phyloP scores from a whole-genome alignment of 2,113 vertebrate species.

The Amphiprion percula region DNA sequence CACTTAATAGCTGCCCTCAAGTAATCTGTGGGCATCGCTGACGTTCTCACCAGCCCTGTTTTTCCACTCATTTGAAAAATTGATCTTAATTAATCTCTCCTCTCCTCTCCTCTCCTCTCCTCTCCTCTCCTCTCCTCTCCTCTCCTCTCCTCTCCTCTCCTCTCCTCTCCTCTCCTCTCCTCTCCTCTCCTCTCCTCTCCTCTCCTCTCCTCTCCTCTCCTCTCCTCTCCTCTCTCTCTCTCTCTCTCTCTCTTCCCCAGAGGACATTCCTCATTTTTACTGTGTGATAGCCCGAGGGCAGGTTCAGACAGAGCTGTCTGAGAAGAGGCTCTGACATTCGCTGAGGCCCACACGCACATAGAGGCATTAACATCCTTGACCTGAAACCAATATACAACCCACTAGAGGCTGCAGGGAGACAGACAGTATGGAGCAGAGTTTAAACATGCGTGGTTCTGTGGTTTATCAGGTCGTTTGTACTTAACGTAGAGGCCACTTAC shows the following conservation, averaged over 20 bases:
- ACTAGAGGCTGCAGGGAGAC: slow-evolving; percentile 6
- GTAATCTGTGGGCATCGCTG: slow-evolving; percentile 36
- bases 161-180: slow-evolving; percentile 14
- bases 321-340: slow-evolving; percentile 46
- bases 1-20: slow-evolving; percentile 41
- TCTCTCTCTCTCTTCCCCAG: neutral
- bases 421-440: slow-evolving; percentile 6
- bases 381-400: slow-evolving; percentile 36
- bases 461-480: slow-evolving; percentile 36
- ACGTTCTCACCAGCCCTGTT: slow-evolving; percentile 6
- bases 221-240: slow-evolving; percentile 13
- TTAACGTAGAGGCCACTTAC: slow-evolving; percentile 13
- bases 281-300: slow-evolving; percentile 48
- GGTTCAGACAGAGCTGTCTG: slow-evolving; percentile 60
- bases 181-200: neutral
- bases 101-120: slow-evolving; percentile 15
- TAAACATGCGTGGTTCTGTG: slow-evolving; percentile 2
- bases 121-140: slow-evolving; percentile 7
- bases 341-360: slow-evolving; percentile 28
- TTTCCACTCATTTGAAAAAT: slow-evolving; percentile 5
- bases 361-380: slow-evolving; percentile 55
- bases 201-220: slow-evolving; percentile 1
- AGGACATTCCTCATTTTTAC: slow-evolving; percentile 54
- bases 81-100: slow-evolving; percentile 57
- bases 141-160: neutral